Evolutionary conservation across 2,113 vertebrate genomes (phyloP).

Genomic region (Erinaceus europaeus): DNA sequence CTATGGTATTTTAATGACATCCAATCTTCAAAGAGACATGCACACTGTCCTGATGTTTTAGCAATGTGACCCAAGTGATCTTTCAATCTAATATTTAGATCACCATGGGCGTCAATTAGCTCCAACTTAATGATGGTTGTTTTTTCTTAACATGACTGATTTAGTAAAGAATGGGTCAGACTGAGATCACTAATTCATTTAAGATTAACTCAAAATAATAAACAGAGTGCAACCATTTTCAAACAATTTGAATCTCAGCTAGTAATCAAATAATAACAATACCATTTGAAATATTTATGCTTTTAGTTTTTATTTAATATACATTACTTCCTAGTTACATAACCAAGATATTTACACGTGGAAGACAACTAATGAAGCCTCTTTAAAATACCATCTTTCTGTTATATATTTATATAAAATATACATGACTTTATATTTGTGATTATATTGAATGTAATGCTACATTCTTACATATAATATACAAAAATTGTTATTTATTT

Average conservation of each 20-base stretch:
- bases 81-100: not conserved
- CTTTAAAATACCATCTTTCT: not conserved
- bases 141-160: constrained; percentile 4
- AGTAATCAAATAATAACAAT: constrained; percentile 59
- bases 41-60: not conserved
- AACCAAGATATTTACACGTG: not conserved
- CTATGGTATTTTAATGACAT: not conserved
- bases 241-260: constrained; percentile 50
- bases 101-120: not conserved
- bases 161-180: not conserved
- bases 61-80: not conserved
- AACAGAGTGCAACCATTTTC: constrained; percentile 48
- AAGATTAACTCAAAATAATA: constrained; percentile 36
- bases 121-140: constrained; percentile 13
- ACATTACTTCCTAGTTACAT: not conserved
- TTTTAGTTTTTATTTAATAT: not conserved
- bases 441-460: no score
- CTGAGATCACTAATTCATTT: not conserved
- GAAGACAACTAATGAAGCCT: not conserved
- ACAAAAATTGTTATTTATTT: not conserved
- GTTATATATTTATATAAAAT: not conserved
- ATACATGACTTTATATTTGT: not conserved
- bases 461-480: no score
- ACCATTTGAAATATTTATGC: not conserved
- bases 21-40: not conserved